Base-by-base conservation (phyloP, 1,140 invertebrate species). In the Sinonovacula constricta region DNA sequence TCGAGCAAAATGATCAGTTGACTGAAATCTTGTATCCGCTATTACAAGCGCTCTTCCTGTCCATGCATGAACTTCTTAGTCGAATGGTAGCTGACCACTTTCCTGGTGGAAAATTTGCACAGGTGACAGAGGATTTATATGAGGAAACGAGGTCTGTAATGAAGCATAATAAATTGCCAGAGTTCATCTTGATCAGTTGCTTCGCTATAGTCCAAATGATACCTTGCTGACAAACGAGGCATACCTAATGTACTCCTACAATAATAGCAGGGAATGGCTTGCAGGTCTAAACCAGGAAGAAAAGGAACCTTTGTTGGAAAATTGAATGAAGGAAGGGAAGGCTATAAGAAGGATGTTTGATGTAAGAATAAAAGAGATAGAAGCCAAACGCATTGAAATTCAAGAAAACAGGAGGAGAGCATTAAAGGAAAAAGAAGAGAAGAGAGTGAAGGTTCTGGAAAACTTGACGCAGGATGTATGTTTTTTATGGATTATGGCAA, bases 121-220 rank as follows among this genome's bases (percentile, higher is more conserved):
- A 70, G 14, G 56, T 34, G 62, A 26, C 14, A 36, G 49, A 79
- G n/a, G 26, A 26, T 12, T 24, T 70, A 10, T 15, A 10, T 1
- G 15, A 62, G 3, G 14, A 51, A 33, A 79, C 59, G 34, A 14
- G 12, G 2, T 70, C 66, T 49, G 68, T 36, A 24, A 69, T 31
- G 24, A 72, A 65, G 33, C 67, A 79, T 33, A 79, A 79, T 39
- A 79, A 79, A 33, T 54, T 79, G 15, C 66, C 68, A 24, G 77
- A 79, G 34, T 65, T 68, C 34, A 60, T 72, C 24, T 69, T 5
- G 68, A 72, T 51, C 67, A 71, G 14, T 39, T 79, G 2, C 24
- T 72, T 7, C 0, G 36, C 30, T 65, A 62, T 34, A 71, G 56
- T 49, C 77, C 67, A 4, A 79, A 79, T 62, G 67, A 57, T 12